Base-by-base conservation (phyloP, 2,888 invertebrate genomes). In the Spodoptera exigua region DNA sequence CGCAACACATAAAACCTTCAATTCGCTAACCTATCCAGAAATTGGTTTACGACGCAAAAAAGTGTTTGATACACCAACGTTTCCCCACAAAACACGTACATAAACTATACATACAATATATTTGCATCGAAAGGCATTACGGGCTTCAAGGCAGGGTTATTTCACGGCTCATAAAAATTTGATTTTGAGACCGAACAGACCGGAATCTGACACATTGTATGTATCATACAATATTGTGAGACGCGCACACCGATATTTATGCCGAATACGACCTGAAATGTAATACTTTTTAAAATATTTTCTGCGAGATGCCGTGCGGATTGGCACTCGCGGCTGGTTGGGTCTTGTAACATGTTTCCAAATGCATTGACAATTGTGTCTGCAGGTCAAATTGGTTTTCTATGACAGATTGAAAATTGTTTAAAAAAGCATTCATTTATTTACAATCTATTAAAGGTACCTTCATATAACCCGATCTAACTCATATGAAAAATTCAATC, bases 161-260 rank as follows among this genome's bases (percentile, higher is more conserved):
- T 84, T 83, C 80, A 85, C 84, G 84, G 76, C 68, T 80, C 81
- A 81, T 84, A 83, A 84, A 83, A 80, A 84, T 81, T 81, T 84
- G 82, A 84, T 84, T 85, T 81, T 77, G 76, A 75, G 78, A 73
- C 70, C 75, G 76, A 73, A 61, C 69, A 56, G 68, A 59, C 73
- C 61, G 72, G 74, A 74, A 74, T 68, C 82, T 80, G 79, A 80
- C 79, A 80, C 83, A 81, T 79, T 80, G 83, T 81, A 78, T 79
- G 78, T 72, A 74, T 63, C 74, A 76, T 77, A 78, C 70, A 73
- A 67, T 77, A 76, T 75, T 65, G 66, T 64, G 60, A 61, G 66
- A 74, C 66, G 70, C 58, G 67, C 73, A 21, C 53, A 53, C 62
- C 59, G 53, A 66, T 66, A 70, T 74, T 63, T 64, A 64, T 70